Evolutionary conservation across 2,113 vertebrate genomes (phyloP), one percentile per base, ranked within the genome.

Genomic region (Reinhardtius hippoglossoides): DNA sequence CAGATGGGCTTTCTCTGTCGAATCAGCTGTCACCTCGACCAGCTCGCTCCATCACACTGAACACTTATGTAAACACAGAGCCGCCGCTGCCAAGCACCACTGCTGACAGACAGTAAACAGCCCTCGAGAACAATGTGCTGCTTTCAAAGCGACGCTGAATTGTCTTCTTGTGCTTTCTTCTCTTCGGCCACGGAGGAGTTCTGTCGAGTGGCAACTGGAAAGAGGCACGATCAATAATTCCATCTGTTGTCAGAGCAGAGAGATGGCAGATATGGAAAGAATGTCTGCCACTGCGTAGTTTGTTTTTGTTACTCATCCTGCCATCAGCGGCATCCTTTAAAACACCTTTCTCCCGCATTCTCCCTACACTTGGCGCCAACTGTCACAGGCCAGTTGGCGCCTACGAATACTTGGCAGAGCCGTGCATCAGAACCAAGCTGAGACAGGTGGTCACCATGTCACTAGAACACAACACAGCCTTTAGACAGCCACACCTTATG

Each of bases 91-190:
- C 89, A 90, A 91, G 91, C 88, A 92, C 92, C 81, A 3, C 82
- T 78, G 87, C 88, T 88, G 91, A 93, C 90, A 81, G 85, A 89
- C 84, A 89, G 80, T 87, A 77, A 89, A 86, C 92, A 89, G 76
- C 70, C 81, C 56, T 56, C 13, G 0, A 2, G 35, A 90, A 93
- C 92, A 92, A 91, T 92, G 88, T n/a, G 26, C 71, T 26, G 84
- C 90, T 92, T 91, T 92, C 84, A 90, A 84, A 78, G 55, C 79
- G 3, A 64, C 14, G 44, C 77, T 90, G 85, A 91, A 92, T 92
- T 84, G 89, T 85, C 79, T 86, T 85, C 76, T 91, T 91, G 88
- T 88, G 31, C 77, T 76, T 65, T 83, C 69, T 84, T 78, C 66
- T 73, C 79, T 57, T 21, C 63, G 14, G 64, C 52, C 63, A 13